Base-by-base conservation (phyloP, 2,797 vertebrate genomes). In the Mormyrus hasselquistii region DNA sequence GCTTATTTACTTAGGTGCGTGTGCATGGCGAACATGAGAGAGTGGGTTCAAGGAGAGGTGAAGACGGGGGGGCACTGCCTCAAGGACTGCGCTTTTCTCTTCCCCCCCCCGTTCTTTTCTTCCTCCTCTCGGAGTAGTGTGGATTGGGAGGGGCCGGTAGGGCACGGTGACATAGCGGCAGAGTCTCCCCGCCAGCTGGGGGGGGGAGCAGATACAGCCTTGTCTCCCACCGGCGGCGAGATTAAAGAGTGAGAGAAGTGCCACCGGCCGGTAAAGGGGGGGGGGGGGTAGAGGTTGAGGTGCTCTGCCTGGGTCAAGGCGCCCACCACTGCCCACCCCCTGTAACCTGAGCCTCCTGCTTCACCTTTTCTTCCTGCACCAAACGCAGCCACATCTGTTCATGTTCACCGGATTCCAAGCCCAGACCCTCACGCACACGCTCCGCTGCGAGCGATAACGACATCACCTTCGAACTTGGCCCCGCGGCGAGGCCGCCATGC, bases 261-360 rank as follows among this genome's bases (percentile, higher is more conserved):
- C 49, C 49, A 49, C 53, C 25, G 53, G 14, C 85, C 53, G 52
- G 53, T 34, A 87, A 29, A 29, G 19, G 41, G 44, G 0, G 76
- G 79, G 16, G 16, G 19, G 52, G 38, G 79, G 84, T 41, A 92
- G 89, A 95, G 95, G 93, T 91, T 94, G 92, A 95, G 95, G 94
- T 95, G 94, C 91, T 95, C 95, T 91, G 79, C 92, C 93, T 93
- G 93, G 95, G 95, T 95, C 94, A 95, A 96, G 95, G 94, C 95
- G 95, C 92, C 95, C 94, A 89, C 87, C 92, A 92, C 93, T 93
- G 57, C 57, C 12, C 55, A 41, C 53, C 34, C 4, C 29, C 47
- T 25, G 41, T 5, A 38, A 38, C 16, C 76, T 1, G 3, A 8
- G 38, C 88, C 90, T 88, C 90, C 92, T 93, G 89, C 90, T 91